These are phyloP conservation scores for Ophioderma brevispina DNA, from an alignment of 35 echinoderm and acorn worm species.

Conservation along the genomic window DNA sequence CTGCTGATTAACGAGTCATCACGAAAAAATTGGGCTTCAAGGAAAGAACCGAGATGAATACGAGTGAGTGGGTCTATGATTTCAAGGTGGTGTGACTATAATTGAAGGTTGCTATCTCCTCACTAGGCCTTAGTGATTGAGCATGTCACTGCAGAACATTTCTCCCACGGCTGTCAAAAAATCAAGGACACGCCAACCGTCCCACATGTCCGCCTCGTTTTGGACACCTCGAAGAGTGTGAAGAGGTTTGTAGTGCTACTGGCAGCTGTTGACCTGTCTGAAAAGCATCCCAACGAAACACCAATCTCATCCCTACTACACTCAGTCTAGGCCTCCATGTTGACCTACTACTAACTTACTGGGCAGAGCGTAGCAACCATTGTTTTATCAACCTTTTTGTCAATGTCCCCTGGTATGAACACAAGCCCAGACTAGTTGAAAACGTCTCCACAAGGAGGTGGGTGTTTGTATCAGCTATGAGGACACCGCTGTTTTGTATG, in stretches of 20 bases:
- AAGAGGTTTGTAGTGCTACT: conserved; percentile 12
- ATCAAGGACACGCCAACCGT: no score
- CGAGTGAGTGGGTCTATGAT: conserved; percentile 16
- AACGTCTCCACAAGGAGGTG: conserved; percentile 30
- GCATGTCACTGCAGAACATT: conserved; percentile 1
- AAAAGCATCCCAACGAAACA: not conserved
- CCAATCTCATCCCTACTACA: not conserved
- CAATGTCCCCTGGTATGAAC: conserved; percentile 1
- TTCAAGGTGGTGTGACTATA: no score
- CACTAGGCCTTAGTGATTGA: no score
- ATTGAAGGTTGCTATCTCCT: no score
- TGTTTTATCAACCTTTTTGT: not conserved
- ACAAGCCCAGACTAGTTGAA: not conserved
- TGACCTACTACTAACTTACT: not conserved
- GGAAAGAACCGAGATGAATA: not conserved
- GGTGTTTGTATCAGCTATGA: conserved; percentile 40
- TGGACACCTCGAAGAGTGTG: not conserved
- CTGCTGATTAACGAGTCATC: no score
- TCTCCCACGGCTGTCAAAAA: conserved; percentile 6
- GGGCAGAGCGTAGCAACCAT: not conserved
- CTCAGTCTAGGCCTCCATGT: conserved; percentile 26
- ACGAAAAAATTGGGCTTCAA: not conserved
- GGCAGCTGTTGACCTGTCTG: conserved; percentile 15
- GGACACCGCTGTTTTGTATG: conserved; percentile 1
- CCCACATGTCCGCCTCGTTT: no score